Evolutionary conservation across 2,797 vertebrate genomes (phyloP), one percentile per base, ranked within the genome.

Genomic region (Lepilemur septentrionalis): DNA sequence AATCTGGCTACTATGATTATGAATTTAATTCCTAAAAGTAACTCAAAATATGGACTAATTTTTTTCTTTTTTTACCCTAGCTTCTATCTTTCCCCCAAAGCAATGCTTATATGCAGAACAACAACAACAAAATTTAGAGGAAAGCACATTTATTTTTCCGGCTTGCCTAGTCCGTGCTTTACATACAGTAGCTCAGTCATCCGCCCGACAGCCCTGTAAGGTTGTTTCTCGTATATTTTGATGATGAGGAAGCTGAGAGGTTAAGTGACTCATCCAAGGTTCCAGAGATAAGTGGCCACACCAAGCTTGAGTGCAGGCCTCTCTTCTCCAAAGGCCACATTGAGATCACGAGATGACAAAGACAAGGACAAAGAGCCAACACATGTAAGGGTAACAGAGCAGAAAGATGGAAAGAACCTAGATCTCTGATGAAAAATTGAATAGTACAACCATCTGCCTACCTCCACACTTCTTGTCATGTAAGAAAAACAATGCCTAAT

Each of bases 1-100:
- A 97, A 93, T 98, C 84, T 94, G 75, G 76, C 65, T 90, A 63
- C 80, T 92, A 59, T 92, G 86, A 97, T 95, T 97, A 94, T 57
- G 0, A 96, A 97, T 96, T 95, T 78, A 91, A 38, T 69, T 95
- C 63, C 78, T 92, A 93, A 81, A 97, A 78, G 55, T 94, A 97
- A 96, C 73, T 63, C 89, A 41, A 79, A 95, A 43, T 2, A 15
- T 61, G n/a, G 22, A 46, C 35, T 83, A 86, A 17, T 35, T 28
- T 79, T 75, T 23, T 67, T 38, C 95, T 55, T 95, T 70, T 84
- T 55, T 73, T 2, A 85, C 30, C 43, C 38, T 82, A 43, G 32
- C 2, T 35, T 43, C 75, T 70, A 12, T 48, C 67, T 28, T 81
- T 7, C 10, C 38, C n/a, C n/a, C 28, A 76, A 92, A 94, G 70